Evolutionary conservation across 64 coral and sea anemone species (phyloP), one percentile per base, ranked within the genome.

Genomic region (Actinia tenebrosa): DNA sequence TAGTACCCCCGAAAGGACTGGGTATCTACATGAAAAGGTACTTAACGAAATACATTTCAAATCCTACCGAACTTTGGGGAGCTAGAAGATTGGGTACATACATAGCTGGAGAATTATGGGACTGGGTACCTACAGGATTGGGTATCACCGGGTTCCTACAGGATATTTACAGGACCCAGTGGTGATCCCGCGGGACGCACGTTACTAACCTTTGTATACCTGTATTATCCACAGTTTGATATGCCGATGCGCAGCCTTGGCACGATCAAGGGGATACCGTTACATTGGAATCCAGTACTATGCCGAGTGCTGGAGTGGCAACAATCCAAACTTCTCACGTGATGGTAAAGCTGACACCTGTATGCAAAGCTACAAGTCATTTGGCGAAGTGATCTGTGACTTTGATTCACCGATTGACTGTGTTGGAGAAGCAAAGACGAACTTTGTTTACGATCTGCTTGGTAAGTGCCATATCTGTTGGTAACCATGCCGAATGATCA

Each of bases 211-310:
- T 3, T 37, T 2, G 22, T 22, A 66, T 72, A 5, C 11, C 25
- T 42, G 7, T 11, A 58, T 15, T 53, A 4, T 64, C 25, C 56
- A 44, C 53, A 85, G 83, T 16, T 26, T 85, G 19, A 42, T 85
- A 64, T 85, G 83, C 37, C 83, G 83, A n/a, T 85, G 83, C 19
- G 44, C 83, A 15, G 50, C 22, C n/a, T 20, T 53, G 60, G 83
- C 83, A 16, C 83, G 83, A 45, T 64, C 53, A 44, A 43, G 19
- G 5, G 55, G 83, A 26, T 64, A 85, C 26, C 53, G 60, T 44
- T 85, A 85, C 83, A 64, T 85, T 63, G 83, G 83, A 44, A 85
- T 85, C 30, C 83, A 85, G 56, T 85, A 53, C 26, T 85, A 61
- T 85, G 83, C 83, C 25, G 83, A 85, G 37, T 85, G 83, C n/a